phyloP scores from a whole-genome alignment of 2,888 invertebrate genomes.

The Keiferia lycopersicella region DNA sequence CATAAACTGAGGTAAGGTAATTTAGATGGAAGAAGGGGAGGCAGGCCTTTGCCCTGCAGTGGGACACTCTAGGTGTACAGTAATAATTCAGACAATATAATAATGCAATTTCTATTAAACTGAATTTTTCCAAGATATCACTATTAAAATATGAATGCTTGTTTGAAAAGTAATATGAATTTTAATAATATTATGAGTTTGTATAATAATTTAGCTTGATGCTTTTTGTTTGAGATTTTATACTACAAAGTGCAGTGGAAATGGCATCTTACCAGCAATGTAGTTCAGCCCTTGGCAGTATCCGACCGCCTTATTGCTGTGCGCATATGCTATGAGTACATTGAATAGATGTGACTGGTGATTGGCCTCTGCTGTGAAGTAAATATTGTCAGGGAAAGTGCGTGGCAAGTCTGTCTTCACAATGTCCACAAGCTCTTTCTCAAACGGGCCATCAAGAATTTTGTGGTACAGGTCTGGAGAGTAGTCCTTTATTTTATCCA shows the following conservation, averaged over 20 bases:
- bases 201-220: too few relatives aligned
- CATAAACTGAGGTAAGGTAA: too few relatives aligned
- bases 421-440: slow-evolving; percentile 87
- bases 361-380: slow-evolving; percentile 89
- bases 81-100: neutral
- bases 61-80: too few relatives aligned
- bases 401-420: slow-evolving; percentile 95
- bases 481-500: slow-evolving; percentile 84
- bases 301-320: slow-evolving; percentile 92
- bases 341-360: slow-evolving; percentile 90
- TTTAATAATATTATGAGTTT: too few relatives aligned
- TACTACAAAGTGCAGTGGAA: too few relatives aligned
- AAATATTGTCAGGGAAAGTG: slow-evolving; percentile 97
- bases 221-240: too few relatives aligned
- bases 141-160: neutral
- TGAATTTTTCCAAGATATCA: neutral
- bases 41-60: too few relatives aligned
- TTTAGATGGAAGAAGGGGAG: too few relatives aligned
- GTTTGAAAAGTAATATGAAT: slow-evolving; percentile 10
- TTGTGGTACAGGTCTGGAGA: slow-evolving; percentile 85
- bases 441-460: slow-evolving; percentile 85
- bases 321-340: slow-evolving; percentile 93
- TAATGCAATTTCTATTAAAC: neutral
- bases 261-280: slow-evolving; percentile 83
- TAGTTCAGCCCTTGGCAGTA: slow-evolving; percentile 98